Base-by-base conservation (phyloP, 2,113 vertebrate species). In the Tautogolabrus adspersus region DNA sequence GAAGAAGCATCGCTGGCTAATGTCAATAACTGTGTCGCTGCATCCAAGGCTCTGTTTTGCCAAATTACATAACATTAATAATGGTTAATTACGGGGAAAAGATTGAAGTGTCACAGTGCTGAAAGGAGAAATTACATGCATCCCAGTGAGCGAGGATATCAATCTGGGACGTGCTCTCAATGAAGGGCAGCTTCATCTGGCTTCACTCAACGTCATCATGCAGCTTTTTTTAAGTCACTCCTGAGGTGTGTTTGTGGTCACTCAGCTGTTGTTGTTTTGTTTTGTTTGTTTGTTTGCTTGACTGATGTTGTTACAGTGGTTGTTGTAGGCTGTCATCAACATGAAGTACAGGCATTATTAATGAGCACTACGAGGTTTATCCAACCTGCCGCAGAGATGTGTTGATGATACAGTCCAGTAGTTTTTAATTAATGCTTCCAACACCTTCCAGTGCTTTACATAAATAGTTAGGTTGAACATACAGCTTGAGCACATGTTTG, bases 31-130 rank as follows among this genome's bases (percentile, higher is more conserved):
- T 82, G 85, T 87, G 79, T 78, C 77, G 70, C 69, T 71, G 83
- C 80, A 87, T 91, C 85, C 87, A 85, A 83, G 79, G 75, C 84
- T 78, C 85, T 79, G 79, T 87, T 84, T 83, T 67, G 84, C 81
- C 72, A 91, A 93, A 93, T 94, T 87, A 88, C 81, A 77, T 79
- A 86, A 90, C 85, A 92, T 93, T 91, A 93, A 93, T 93, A 93
- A 92, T 66, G 85, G 79, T 85, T 92, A 93, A 93, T 94, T 94
- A 93, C 49, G 64, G 77, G 68, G 83, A 72, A 89, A 89, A 86
- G 88, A 93, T 82, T 91, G 85, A 82, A 87, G 86, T 90, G 90
- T 90, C 92, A 91, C 84, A 81, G 85, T 86, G 84, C 80, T 79
- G 63, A 91, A 91, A 92, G 88, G 71, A 90, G 81, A 92, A 91